Evolutionary conservation across 2,113 vertebrate genomes (phyloP), one percentile per base, ranked within the genome.

Genomic region (Aepyceros melampus): DNA sequence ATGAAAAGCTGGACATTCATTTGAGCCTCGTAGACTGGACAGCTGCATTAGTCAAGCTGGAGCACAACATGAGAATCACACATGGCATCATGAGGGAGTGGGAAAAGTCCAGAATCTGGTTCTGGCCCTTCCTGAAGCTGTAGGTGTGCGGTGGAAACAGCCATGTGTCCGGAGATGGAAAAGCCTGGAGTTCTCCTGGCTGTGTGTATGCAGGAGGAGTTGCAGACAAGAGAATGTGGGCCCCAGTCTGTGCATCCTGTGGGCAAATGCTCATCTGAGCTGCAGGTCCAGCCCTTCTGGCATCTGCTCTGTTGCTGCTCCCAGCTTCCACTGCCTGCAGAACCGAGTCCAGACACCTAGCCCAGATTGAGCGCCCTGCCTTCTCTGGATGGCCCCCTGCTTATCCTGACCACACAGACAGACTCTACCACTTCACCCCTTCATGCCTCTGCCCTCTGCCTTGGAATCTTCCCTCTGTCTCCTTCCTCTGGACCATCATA

Each of bases 361-460:
- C 17, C 33, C 23, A 8, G 25, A 31, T 21, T 43, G 12, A 36
- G 19, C 1, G 0, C 45, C 13, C 14, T 47, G 31, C 58, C 43
- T 16, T 40, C 45, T 21, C 36, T 45, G 29, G 33, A 36, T 43
- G 7, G 3, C 29, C 47, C 4, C 51, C 12, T 76, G 23, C 40
- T 27, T 27, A 45, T 40, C 64, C 53, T 36, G 33, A 82, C 6
- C 55, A 55, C 25, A 15, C 19, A n/a, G 16, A 51, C 29, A 58
- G 43, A 29, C 29, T 45, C 85, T 0, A 2, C 27, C 36, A 19
- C 5, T 0, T 27, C 29, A 9, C 1, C 43, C 43, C 21, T 17
- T 64, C 1, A 6, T 0, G 1, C 71, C 15, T 53, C 47, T 49
- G 55, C 60, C 60, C 14, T 67, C 53, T 47, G 33, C 60, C 10